Conservation (phyloP, 64 coral and sea anemone genomes). For the Porites lutea region DNA sequence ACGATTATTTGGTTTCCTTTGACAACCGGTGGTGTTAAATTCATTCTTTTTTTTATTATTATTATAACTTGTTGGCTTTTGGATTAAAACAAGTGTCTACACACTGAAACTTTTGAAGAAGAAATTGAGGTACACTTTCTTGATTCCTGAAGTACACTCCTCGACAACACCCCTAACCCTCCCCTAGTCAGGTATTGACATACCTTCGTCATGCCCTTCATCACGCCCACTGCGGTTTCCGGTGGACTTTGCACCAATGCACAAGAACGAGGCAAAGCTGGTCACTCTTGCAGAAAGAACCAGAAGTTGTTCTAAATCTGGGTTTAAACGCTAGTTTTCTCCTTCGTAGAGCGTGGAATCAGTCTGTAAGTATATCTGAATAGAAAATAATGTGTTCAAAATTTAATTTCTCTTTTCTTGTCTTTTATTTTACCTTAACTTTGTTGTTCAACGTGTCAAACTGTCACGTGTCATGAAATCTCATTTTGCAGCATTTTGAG, state of each 20-base stretch:
- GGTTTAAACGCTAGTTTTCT: constrained; percentile 37
- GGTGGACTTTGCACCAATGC: constrained; percentile 16
- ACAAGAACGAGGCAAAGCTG: not conserved
- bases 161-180: not conserved
- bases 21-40: not conserved
- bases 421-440: not conserved
- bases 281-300: not conserved
- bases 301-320: not conserved
- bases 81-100: not conserved
- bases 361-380: not conserved
- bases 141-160: not conserved
- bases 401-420: not conserved
- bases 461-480: constrained; percentile 7
- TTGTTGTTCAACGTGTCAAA: not conserved
- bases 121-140: not conserved
- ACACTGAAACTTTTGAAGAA: not conserved
- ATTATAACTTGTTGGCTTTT: no score
- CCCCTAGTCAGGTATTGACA: not conserved
- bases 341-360: not conserved
- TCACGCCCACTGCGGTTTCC: not conserved
- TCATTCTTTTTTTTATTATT: not conserved
- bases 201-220: not conserved
- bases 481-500: no score
- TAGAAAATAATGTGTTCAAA: not conserved
- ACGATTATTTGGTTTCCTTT: not conserved